Percentiles rank a stretch among this genome's conserved stretches.
Conservation (phyloP, 2,113 vertebrate species). For the Bubalus kerabau region DNA sequence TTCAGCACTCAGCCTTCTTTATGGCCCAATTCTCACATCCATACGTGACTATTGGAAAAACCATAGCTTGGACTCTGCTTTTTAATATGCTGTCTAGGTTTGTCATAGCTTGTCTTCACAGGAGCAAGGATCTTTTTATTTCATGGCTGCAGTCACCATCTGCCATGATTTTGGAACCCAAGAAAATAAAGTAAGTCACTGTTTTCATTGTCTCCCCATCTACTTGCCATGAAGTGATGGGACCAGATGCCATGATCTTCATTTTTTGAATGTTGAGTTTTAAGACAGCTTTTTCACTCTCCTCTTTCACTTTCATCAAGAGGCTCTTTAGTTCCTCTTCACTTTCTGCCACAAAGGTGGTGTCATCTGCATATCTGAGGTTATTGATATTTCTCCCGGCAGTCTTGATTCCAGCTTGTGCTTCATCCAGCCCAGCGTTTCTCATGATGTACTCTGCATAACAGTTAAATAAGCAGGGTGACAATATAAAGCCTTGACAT, state of each 20-base stretch:
- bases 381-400: not conserved
- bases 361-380: not conserved
- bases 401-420: not conserved
- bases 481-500: not conserved
- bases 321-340: not conserved
- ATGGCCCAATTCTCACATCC: too few species aligned
- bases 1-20: not conserved
- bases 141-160: not conserved
- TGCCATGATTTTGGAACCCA: not conserved
- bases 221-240: not conserved
- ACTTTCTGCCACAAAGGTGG: not conserved
- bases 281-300: not conserved
- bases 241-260: not conserved
- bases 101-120: not conserved
- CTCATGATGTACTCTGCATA: not conserved
- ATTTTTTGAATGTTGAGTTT: not conserved
- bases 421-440: not conserved
- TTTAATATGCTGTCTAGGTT: not conserved
- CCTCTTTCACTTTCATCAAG: not conserved
- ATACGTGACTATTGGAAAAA: too few species aligned
- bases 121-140: not conserved
- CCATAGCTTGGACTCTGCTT: not conserved
- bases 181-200: not conserved
- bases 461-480: not conserved
- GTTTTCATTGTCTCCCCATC: not conserved